These are phyloP conservation scores for Rambutsinella grinnellia DNA, from an alignment of 2,888 invertebrate genomes.

Conservation along the genomic window DNA sequence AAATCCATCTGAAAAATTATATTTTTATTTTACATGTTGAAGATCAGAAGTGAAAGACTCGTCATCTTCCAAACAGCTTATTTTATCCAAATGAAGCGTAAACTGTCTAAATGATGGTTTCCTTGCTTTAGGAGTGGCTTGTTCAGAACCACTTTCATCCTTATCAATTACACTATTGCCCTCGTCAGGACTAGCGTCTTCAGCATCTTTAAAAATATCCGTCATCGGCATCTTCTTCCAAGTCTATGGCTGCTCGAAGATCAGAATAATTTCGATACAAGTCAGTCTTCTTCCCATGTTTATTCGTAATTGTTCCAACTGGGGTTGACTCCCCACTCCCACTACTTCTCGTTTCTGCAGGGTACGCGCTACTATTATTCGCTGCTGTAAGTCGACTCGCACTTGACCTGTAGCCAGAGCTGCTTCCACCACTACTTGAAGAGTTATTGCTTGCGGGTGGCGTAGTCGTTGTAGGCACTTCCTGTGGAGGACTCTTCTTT, in stretches of 20 bases:
- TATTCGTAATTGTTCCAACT: constrained; percentile 61
- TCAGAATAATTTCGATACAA: constrained; percentile 54
- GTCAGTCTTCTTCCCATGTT: constrained; percentile 61
- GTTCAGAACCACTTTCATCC: constrained; percentile 47
- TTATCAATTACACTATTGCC: constrained; percentile 33
- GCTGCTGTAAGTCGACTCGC: constrained; percentile 48
- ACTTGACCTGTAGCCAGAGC: constrained; percentile 27
- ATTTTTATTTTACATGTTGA: constrained; percentile 55
- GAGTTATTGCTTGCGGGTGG: constrained; percentile 52
- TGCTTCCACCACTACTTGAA: constrained; percentile 48
- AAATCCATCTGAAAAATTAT: neutral
- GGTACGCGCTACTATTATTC: constrained; percentile 49
- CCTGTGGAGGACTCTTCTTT: constrained; percentile 22
- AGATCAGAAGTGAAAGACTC: constrained; percentile 63
- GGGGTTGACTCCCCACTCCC: constrained; percentile 66
- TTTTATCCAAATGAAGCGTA: constrained; percentile 63
- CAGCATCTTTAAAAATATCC: constrained; percentile 47
- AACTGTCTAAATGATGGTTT: constrained; percentile 61
- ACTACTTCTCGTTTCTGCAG: constrained; percentile 61
- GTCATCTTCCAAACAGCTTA: constrained; percentile 65
- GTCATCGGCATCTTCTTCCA: constrained; percentile 49
- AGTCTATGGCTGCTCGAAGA: constrained; percentile 48
- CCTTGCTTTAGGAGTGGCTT: constrained; percentile 46
- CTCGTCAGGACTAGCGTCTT: constrained; percentile 28
- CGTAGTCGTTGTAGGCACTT: constrained; percentile 30